phyloP scores from a whole-genome alignment of 2,888 invertebrate species.

The Erpobdella octoculata region DNA sequence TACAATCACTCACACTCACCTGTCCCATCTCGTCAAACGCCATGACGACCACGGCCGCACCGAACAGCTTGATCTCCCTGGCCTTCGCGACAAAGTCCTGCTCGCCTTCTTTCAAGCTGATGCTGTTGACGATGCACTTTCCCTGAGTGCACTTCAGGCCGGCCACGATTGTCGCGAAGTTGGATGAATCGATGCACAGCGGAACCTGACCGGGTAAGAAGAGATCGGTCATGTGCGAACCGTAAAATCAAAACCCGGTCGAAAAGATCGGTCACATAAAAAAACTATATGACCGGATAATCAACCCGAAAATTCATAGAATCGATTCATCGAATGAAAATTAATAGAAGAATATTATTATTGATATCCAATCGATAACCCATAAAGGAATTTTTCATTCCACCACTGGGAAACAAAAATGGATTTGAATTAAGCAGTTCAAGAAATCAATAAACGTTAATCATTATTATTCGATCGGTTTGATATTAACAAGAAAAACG shows the following conservation, averaged over 20 bases:
- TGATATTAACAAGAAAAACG: background rate
- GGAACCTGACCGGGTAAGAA: conserved; percentile 56
- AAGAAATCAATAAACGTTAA: too few relatives aligned
- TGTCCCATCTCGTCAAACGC: conserved; percentile 60
- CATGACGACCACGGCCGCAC: conserved; percentile 59
- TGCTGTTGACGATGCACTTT: conserved; percentile 59
- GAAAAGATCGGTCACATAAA: too few relatives aligned
- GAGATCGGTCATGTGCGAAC: too few relatives aligned
- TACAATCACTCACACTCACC: conserved; percentile 40
- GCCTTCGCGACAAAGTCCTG: conserved; percentile 57
- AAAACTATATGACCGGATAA: too few relatives aligned
- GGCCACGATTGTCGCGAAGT: conserved; percentile 58
- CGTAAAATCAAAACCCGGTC: too few relatives aligned
- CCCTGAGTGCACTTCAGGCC: conserved; percentile 58
- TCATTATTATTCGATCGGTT: background rate
- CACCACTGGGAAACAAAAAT: too few relatives aligned
- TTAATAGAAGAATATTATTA: too few relatives aligned
- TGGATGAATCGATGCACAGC: conserved; percentile 58
- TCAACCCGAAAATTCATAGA: too few relatives aligned
- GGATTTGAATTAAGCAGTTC: too few relatives aligned
- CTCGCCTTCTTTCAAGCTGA: conserved; percentile 59
- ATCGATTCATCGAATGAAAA: too few relatives aligned
- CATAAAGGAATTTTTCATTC: too few relatives aligned
- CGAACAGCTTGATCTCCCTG: conserved; percentile 54
- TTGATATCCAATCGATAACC: too few relatives aligned